Evolutionary conservation across 2,888 invertebrate species (phyloP), one percentile per base, ranked within the genome.

Genomic region (Onchidella celtica): DNA sequence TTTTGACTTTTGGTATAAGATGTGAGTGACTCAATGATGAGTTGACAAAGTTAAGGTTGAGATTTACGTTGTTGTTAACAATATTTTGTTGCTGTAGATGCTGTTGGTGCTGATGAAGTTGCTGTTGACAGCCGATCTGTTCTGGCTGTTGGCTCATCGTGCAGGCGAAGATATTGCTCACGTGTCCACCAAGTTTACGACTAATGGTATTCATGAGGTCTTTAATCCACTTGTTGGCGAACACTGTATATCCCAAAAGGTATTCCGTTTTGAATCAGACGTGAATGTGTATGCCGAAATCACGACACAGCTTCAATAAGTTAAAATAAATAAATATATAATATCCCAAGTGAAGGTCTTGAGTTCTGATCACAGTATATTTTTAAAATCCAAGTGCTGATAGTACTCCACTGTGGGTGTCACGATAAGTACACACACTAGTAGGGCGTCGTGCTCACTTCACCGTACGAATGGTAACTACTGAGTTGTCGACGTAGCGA

Each of bases 41-140:
- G 27, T n/a, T 38, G 32, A 21, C 29, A 14, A 55, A 24, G 63
- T 59, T 65, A 36, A 68, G 68, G 29, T 74, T 80, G 2, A 80
- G 24, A 59, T 74, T 80, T 0, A 80, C 66, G 38, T 74, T 80
- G 59, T 80, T 80, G 74, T 80, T 80, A 14, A 68, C 74, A 29
- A 80, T 72, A 63, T 79, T 79, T 34, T 79, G 79, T 29, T 79
- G 65, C 27, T 61, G 70, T 17, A 68, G 57, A 11, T 57, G 65
- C 14, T 65, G 57, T 0, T 68, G 57, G 3, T 79, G 61, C 21
- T 73, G 79, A 0, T 36, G 47, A 24, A 27, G 69, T 21, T 73
- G 79, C 2, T 36, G n/a, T n/a, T n/a, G 63, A 3, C 38, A 38
- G 38, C 70, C 36, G 14, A 65, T 65, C 11, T 72, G 72, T 21